Conservation (phyloP, 2,113 vertebrate species). For the Ceyx margarethae region DNA sequence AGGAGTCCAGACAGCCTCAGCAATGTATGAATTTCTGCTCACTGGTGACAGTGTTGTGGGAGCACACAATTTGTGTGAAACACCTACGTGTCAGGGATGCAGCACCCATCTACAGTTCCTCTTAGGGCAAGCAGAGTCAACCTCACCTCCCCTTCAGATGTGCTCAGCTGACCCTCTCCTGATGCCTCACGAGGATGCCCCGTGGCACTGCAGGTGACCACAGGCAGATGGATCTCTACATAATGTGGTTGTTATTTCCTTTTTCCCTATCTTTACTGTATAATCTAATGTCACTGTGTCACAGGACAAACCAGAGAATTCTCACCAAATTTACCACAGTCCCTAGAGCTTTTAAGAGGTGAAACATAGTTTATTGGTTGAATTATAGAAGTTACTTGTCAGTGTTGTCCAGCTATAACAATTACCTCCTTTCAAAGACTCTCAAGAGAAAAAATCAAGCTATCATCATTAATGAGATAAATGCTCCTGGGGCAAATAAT, state of each 20-base stretch:
- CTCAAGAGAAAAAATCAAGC: constrained; percentile 50
- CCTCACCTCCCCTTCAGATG: fast-evolving
- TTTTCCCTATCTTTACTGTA: background rate
- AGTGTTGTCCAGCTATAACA: background rate
- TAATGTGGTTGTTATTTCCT: fast-evolving
- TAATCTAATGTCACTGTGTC: background rate
- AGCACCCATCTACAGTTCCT: background rate
- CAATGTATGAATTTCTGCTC: background rate
- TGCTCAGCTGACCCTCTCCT: background rate
- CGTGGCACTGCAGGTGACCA: fast-evolving
- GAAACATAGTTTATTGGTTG: constrained; percentile 15
- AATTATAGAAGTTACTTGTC: constrained; percentile 6
- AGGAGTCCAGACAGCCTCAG: background rate
- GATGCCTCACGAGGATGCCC: fast-evolving
- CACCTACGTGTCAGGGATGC: background rate
- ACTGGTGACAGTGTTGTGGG: background rate
- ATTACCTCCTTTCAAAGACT: background rate
- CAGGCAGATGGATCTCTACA: fast-evolving
- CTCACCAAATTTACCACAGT: background rate
- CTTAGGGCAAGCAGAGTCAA: background rate
- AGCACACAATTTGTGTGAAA: background rate
- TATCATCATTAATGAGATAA: constrained; percentile 29
- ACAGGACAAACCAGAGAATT: background rate
- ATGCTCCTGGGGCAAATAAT: background rate
- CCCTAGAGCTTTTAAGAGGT: background rate